Evolutionary conservation across 2,888 invertebrate species (phyloP), one percentile per base, ranked within the genome.

Genomic region (Meta bourneti): DNA sequence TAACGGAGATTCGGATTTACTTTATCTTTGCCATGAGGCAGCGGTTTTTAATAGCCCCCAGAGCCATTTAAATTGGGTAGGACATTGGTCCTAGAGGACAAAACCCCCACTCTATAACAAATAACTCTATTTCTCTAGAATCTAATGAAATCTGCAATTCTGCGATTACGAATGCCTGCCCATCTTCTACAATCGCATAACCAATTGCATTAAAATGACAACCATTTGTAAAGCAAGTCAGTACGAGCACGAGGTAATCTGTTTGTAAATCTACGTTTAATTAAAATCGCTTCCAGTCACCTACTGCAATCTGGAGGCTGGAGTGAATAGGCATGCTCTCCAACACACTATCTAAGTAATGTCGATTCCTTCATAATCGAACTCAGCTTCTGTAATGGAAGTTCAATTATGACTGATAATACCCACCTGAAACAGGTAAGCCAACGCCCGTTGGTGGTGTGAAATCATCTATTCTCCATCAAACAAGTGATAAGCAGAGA

Each of bases 281-380:
- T 79, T 79, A 79, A 79, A 79, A 79, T 79, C 34, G 34, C 79
- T 61, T 16, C 79, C 13, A 20, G 79, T 79, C 34, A 69, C 61
- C 61, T 0, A 11, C 5, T 61, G 0, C 61, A 61, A 11, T 9
- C 34, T 34, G 34, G 34, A 34, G 1, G 13, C 61, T 61, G 61
- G 16, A 61, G 61, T 61, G 61, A 61, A 61, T 61, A 5, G 13
- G 13, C 8, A 61, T 61, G 61, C 61, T 16, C 61, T 61, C 61
- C 61, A 61, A 61, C 16, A 16, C 61, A 61, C 2, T 13, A 13
- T 1, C 61, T 61, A 61, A 61, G 61, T 61, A 61, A 61, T 61
- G 11, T 61, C 11, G 61, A 61, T 61, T 61, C 61, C 61, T 61
- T 9, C 61, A 61, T 61, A 61, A 61, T 61, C 61, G 61, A 61